These are phyloP conservation scores for Drosophila mimica DNA, from an alignment of 2,888 invertebrate genomes.

Conservation along the genomic window DNA sequence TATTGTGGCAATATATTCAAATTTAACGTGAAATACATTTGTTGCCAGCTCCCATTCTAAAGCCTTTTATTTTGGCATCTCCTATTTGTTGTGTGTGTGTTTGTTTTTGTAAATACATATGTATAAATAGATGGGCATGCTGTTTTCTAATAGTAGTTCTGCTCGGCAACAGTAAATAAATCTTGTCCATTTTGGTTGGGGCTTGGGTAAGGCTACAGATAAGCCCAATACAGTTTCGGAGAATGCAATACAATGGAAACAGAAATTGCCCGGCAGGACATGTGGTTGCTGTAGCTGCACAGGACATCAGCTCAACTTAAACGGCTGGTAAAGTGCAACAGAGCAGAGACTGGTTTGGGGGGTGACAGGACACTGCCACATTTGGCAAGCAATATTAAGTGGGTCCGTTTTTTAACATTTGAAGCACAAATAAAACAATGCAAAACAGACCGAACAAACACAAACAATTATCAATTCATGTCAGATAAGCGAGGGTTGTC, in stretches of 20 bases:
- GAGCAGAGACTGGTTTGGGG: conserved; percentile 6
- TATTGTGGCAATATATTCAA: conserved; percentile 67
- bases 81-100: conserved; percentile 2
- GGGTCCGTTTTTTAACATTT: conserved; percentile 65
- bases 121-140: conserved; percentile 29
- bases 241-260: conserved; percentile 47
- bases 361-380: conserved; percentile 29
- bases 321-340: conserved; percentile 50
- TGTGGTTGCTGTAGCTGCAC: conserved; percentile 24
- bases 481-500: conserved; percentile 26
- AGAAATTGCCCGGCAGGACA: conserved; percentile 68
- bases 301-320: conserved; percentile 48
- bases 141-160: conserved; percentile 48
- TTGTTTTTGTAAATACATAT: conserved; percentile 3
- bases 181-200: conserved; percentile 47
- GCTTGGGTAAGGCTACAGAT: conserved; percentile 53
- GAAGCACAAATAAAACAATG: conserved; percentile 61
- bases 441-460: conserved; percentile 8
- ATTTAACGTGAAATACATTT: conserved; percentile 55
- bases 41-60: conserved; percentile 22
- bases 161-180: conserved; percentile 59
- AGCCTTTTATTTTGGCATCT: conserved; percentile 10
- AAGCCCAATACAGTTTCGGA: conserved; percentile 47
- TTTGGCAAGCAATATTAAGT: conserved; percentile 69
- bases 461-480: conserved; percentile 31